These are phyloP conservation scores for Sitta carolinensis DNA, from an alignment of 2,797 vertebrate genomes.

Conservation along the genomic window DNA sequence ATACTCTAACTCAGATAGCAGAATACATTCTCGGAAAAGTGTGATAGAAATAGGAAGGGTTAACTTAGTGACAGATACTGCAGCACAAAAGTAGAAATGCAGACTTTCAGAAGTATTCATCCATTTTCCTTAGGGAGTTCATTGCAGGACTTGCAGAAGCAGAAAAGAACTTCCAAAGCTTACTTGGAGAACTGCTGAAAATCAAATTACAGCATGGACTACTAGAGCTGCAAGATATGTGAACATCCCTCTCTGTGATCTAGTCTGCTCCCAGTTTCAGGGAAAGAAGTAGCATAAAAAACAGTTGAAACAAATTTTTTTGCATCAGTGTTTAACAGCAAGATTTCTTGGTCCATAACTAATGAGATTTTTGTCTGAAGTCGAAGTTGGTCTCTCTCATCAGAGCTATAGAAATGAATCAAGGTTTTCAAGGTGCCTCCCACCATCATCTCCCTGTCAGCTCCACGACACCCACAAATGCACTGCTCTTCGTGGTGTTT, in stretches of 20 bases:
- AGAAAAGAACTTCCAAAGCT: not conserved
- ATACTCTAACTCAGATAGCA: not conserved
- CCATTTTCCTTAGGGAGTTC: not conserved
- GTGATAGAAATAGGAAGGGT: not conserved
- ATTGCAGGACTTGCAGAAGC: not conserved
- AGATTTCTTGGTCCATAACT: not conserved
- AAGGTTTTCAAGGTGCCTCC: not conserved
- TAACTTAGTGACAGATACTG: not conserved
- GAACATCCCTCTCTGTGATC: not conserved
- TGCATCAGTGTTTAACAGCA: not conserved
- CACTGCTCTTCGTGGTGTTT: not conserved
- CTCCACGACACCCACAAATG: not conserved
- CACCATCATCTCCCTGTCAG: not conserved
- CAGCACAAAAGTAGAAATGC: not conserved
- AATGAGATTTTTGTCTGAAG: not conserved
- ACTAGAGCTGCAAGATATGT: not conserved
- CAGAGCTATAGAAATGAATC: not conserved
- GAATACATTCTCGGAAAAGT: not conserved
- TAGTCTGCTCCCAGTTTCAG: not conserved
- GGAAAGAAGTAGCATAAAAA: not conserved
- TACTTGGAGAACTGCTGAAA: not conserved
- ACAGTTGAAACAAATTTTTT: not conserved
- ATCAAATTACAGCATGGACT: not conserved
- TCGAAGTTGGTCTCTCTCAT: not conserved
- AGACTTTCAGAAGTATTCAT: not conserved